Percentiles rank a stretch among this genome's conserved stretches.
Conservation (phyloP, 1,140 invertebrate species). For the Aphaenogaster floridana region DNA sequence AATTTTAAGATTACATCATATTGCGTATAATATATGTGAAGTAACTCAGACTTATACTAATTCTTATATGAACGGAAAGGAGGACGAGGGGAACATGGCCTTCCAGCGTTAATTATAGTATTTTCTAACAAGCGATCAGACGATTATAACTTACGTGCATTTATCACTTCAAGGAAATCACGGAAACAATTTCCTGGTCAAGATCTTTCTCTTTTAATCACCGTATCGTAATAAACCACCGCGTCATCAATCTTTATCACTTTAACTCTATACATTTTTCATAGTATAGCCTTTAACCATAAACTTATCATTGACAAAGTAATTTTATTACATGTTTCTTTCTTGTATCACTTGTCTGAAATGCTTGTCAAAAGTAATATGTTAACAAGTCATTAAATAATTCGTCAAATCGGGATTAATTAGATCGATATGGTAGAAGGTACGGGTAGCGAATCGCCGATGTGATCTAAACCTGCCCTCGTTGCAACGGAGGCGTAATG, state of each 20-base stretch:
- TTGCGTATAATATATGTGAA: neutral
- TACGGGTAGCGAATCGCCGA: conserved; percentile 64
- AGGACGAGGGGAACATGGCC: neutral
- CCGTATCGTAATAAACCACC: conserved; percentile 22
- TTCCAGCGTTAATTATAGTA: conserved; percentile 48
- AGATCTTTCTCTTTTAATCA: conserved; percentile 46
- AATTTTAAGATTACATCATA: neutral
- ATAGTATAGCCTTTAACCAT: neutral
- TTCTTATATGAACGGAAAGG: neutral
- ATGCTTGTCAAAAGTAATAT: conserved; percentile 57
- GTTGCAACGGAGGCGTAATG: conserved; percentile 23
- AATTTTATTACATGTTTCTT: neutral
- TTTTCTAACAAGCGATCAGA: conserved; percentile 33
- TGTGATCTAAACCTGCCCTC: conserved; percentile 55
- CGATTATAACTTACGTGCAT: conserved; percentile 32
- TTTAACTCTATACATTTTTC: conserved; percentile 1
- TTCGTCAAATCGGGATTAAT: conserved; percentile 76
- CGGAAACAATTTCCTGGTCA: conserved; percentile 42
- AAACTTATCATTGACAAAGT: neutral
- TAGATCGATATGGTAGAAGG: conserved; percentile 64
- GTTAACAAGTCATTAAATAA: conserved; percentile 62
- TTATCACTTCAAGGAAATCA: conserved; percentile 60
- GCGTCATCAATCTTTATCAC: neutral
- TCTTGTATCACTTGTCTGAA: neutral
- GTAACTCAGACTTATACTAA: conserved; percentile 10